These are phyloP conservation scores for Trichonephila clavipes DNA, from an alignment of 1,140 invertebrate genomes.

Conservation along the genomic window DNA sequence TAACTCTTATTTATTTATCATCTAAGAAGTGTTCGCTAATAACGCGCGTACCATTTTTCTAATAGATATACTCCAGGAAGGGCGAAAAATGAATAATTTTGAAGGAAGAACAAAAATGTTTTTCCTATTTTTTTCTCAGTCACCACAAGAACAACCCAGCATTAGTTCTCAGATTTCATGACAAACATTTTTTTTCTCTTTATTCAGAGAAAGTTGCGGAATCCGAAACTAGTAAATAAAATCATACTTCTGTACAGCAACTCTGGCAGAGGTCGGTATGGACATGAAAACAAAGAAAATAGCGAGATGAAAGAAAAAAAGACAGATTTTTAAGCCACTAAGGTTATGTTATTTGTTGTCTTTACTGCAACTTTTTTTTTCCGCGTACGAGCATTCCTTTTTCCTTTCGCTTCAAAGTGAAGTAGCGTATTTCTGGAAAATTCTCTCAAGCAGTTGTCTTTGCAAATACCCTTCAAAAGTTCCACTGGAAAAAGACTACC, in stretches of 20 bases:
- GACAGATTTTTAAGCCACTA: not conserved
- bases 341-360: not conserved
- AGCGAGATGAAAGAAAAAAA: not conserved
- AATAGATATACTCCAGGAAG: not conserved
- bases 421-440: conserved; percentile 3
- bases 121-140: no score
- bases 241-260: not conserved
- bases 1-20: no score
- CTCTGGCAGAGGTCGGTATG: not conserved
- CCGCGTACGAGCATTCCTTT: not conserved
- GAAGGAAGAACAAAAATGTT: no score
- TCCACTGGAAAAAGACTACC: not conserved
- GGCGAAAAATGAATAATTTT: not conserved
- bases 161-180: no score
- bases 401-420: not conserved
- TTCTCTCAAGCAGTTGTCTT: conserved; percentile 7
- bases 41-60: no score
- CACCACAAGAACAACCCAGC: no score
- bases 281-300: not conserved
- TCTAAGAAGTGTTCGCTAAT: no score
- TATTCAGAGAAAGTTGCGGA: not conserved
- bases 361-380: not conserved
- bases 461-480: conserved; percentile 31
- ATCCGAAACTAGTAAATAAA: not conserved
- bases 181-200: no score